Base-by-base conservation (phyloP, 2,113 vertebrate genomes). In the Oryzias celebensis region DNA sequence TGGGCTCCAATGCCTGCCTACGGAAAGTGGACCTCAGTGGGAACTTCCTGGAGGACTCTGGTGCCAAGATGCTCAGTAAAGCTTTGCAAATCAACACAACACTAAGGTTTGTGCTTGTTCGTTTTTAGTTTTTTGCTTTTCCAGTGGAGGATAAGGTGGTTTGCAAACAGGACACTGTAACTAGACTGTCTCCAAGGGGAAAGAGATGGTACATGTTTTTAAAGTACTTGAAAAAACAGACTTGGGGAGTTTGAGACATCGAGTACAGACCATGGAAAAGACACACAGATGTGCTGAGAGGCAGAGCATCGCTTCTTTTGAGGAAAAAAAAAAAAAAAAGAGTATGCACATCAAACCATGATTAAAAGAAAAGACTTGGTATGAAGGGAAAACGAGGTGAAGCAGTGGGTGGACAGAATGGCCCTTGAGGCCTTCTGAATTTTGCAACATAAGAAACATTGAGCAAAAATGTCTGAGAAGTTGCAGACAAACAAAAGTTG, bases 41-140 rank as follows among this genome's bases (percentile, higher is more conserved):
- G 16, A 96, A 96, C n/a, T 83, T 91, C 55, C 91, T 96, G 91
- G 95, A 95, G 42, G 95, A 96, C 78, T 89, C 94, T 0, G 95
- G 95, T 7, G 95, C 95, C 47, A 94, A 94, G 88, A 96, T 96
- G 95, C 90, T 96, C 18, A 95, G 94, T 68, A 96, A 96, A 81
- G 94, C 95, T 16, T 80, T 96, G 73, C 94, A 95, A 85, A 96
- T 96, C 83, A 96, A 96, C 79, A 95, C 93, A 31, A 95, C 93
- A 0, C 92, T 96, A 61, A 92, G 95, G 95, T 95, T 3, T 20
- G 52, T 71, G 24, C 4, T 12, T 14, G 1, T 3, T 3, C 17
- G 6, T 48, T 10, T 47, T 1, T 31, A 13, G n/a, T 4, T 49
- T 48, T 41, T 20, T 18, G 24, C 16, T 45, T 16, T 45, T 45